These are phyloP conservation scores for Tokudaia muenninki DNA, from an alignment of 2,797 vertebrate species.

Conservation along the genomic window DNA sequence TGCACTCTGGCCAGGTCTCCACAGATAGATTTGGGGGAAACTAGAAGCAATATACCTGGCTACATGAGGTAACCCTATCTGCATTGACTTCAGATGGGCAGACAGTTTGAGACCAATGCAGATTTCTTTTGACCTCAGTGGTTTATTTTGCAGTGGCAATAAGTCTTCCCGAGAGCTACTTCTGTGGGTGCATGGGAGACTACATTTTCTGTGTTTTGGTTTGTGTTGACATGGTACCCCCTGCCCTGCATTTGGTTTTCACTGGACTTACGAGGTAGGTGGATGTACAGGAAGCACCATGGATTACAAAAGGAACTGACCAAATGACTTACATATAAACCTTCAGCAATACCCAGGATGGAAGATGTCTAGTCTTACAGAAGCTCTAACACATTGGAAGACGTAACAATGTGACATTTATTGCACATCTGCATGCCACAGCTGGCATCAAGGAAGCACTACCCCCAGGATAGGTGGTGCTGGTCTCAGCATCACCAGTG, in stretches of 20 bases:
- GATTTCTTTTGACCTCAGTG: conserved; percentile 52
- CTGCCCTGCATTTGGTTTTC: background rate
- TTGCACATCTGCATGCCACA: conserved; percentile 68
- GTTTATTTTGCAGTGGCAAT: conserved; percentile 72
- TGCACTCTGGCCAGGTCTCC: conserved; percentile 88
- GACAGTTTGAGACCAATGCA: conserved; percentile 13
- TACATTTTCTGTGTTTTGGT: conserved; percentile 70
- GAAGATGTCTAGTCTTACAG: conserved; percentile 26
- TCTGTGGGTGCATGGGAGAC: conserved; percentile 25
- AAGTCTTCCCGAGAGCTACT: background rate
- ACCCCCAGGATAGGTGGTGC: conserved; percentile 44
- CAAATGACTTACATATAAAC: background rate
- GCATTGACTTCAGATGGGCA: conserved; percentile 69
- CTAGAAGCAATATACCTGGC: conserved; percentile 37
- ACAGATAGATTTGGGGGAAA: conserved; percentile 26
- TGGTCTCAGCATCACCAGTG: conserved; percentile 11
- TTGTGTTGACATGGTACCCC: background rate
- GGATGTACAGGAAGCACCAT: background rate
- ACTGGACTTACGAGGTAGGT: background rate
- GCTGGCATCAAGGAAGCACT: conserved; percentile 46
- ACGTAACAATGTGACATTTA: background rate
- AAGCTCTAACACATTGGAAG: background rate
- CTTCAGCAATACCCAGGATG: conserved; percentile 5
- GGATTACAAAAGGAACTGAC: background rate
- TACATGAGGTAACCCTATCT: conserved; percentile 30